These are phyloP conservation scores for Crenuchus spilurus DNA, from an alignment of 2,797 vertebrate genomes.

Conservation along the genomic window DNA sequence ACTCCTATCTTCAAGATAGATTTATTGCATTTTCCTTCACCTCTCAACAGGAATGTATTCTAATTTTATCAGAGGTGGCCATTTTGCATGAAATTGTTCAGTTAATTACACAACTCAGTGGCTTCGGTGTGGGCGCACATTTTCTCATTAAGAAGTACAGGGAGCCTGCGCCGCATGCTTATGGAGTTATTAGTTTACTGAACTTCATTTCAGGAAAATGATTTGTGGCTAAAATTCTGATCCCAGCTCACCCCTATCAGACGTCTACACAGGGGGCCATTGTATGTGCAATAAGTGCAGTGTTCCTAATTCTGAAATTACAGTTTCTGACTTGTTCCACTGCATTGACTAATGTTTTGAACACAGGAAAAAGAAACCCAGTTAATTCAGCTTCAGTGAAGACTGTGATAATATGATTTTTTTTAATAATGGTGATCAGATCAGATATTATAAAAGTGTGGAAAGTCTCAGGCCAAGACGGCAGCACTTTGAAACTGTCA, in stretches of 20 bases:
- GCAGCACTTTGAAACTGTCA: too few relatives aligned
- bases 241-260: constrained; percentile 16
- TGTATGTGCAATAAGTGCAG: not conserved
- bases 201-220: constrained; percentile 51
- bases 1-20: constrained; percentile 70
- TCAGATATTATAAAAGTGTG: too few relatives aligned
- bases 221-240: constrained; percentile 31
- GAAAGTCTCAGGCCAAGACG: too few relatives aligned
- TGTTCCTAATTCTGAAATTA: not conserved
- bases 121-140: constrained; percentile 58
- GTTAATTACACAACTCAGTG: constrained; percentile 71
- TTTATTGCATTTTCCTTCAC: constrained; percentile 55
- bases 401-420: too few relatives aligned
- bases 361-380: too few relatives aligned
- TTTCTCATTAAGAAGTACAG: constrained; percentile 64
- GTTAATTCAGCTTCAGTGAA: too few relatives aligned
- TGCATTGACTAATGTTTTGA: too few relatives aligned
- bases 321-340: not conserved
- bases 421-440: too few relatives aligned
- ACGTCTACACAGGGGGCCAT: not conserved
- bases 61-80: constrained; percentile 53
- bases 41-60: constrained; percentile 45
- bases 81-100: constrained; percentile 60
- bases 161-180: constrained; percentile 51
- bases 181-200: constrained; percentile 64